Evolutionary conservation across 1,140 invertebrate genomes (phyloP).

Genomic region (Centruroides vittatus): DNA sequence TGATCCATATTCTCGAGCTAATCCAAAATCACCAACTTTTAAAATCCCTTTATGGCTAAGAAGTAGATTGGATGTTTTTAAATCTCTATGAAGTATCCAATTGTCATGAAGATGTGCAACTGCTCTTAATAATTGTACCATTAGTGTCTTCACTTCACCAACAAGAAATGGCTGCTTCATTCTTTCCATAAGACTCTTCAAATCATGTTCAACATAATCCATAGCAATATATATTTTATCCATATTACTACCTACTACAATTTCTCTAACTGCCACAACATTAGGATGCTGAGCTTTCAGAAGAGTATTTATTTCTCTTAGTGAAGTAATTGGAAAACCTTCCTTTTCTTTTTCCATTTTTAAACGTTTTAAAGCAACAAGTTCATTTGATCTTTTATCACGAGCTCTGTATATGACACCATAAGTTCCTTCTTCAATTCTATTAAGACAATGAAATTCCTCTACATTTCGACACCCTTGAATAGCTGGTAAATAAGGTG

Average conservation of each 20-base stretch:
- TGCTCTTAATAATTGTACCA: slow-evolving; percentile 82
- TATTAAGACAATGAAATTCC: slow-evolving; percentile 92
- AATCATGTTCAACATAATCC: slow-evolving; percentile 99
- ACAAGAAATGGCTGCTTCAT: slow-evolving; percentile 89
- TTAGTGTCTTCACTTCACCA: slow-evolving; percentile 89
- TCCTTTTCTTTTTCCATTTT: slow-evolving; percentile 99
- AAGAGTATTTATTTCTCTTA: slow-evolving; percentile 95
- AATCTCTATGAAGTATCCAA: slow-evolving; percentile 96
- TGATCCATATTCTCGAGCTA: slow-evolving; percentile 94
- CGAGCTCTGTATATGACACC: slow-evolving; percentile 68
- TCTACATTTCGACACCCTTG: slow-evolving; percentile 95
- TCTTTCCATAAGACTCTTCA: slow-evolving; percentile 95
- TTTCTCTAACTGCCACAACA: slow-evolving; percentile 95
- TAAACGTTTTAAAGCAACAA: slow-evolving; percentile 93
- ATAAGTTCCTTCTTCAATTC: slow-evolving; percentile 82
- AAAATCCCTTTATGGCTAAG: slow-evolving; percentile 82
- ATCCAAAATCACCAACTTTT: slow-evolving; percentile 88
- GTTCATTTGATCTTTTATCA: slow-evolving; percentile 89
- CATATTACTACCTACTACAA: slow-evolving; percentile 98
- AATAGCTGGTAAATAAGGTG: slow-evolving; percentile 81
- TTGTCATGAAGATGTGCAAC: slow-evolving; percentile 90
- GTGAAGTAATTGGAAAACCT: slow-evolving; percentile 97
- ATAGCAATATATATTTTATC: slow-evolving; percentile 99
- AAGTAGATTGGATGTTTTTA: slow-evolving; percentile 99
- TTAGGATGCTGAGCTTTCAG: slow-evolving; percentile 95